These are phyloP conservation scores for Lineus longissimus DNA, from an alignment of 1,140 invertebrate species.

Conservation along the genomic window DNA sequence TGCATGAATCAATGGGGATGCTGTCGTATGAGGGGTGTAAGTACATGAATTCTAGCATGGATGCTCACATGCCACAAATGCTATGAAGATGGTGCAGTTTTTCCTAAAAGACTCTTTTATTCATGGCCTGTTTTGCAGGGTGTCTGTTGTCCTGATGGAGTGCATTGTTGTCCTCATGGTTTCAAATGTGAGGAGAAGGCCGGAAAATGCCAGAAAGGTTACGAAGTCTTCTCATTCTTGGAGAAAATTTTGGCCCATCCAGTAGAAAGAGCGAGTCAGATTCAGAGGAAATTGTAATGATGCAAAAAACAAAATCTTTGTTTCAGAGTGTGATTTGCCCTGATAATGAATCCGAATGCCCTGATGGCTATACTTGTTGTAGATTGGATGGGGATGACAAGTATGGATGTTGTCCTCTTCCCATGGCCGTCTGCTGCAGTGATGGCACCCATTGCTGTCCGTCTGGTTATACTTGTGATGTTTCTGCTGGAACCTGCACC, in stretches of 20 bases:
- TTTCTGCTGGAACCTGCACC: neutral
- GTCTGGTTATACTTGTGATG: slow-evolving; percentile 23
- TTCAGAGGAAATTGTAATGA: too few relatives aligned
- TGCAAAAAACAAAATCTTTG: too few relatives aligned
- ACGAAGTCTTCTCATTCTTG: slow-evolving; percentile 15
- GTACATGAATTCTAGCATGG: too few relatives aligned
- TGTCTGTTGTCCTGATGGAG: slow-evolving; percentile 11
- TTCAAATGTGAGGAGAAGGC: slow-evolving; percentile 10
- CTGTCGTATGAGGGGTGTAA: too few relatives aligned
- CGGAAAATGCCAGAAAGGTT: slow-evolving; percentile 26
- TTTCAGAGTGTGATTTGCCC: too few relatives aligned
- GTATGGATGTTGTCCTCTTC: slow-evolving; percentile 1
- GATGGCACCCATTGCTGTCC: slow-evolving; percentile 31
- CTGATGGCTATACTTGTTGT: neutral
- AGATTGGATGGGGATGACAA: neutral
- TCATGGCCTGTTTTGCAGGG: neutral
- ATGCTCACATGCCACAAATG: too few relatives aligned
- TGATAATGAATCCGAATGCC: neutral
- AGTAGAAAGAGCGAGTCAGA: too few relatives aligned
- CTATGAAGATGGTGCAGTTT: too few relatives aligned
- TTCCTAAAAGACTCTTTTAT: too few relatives aligned
- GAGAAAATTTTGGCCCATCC: slow-evolving; percentile 17
- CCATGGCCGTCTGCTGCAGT: slow-evolving; percentile 26
- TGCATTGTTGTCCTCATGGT: slow-evolving; percentile 17
- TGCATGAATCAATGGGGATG: too few relatives aligned